phyloP scores from a whole-genome alignment of 2,113 vertebrate genomes.

The Pterophyllum scalare region DNA sequence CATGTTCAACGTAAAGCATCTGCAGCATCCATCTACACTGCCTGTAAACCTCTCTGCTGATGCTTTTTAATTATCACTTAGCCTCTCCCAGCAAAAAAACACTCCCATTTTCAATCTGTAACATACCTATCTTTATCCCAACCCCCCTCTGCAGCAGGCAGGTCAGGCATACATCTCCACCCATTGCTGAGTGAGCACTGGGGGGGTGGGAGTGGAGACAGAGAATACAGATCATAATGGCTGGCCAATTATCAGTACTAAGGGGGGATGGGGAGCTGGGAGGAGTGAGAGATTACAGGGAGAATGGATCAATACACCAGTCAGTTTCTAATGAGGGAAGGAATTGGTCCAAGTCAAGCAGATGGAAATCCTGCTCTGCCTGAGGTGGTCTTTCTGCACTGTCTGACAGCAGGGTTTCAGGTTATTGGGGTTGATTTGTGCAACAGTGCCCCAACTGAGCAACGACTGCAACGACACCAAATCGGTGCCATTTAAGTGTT shows the following conservation, averaged over 20 bases:
- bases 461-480: not conserved
- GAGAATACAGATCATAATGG: slow-evolving; percentile 69
- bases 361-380: slow-evolving; percentile 72
- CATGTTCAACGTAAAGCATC: slow-evolving; percentile 31
- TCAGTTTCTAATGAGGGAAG: slow-evolving; percentile 78
- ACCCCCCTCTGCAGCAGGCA: slow-evolving; percentile 21
- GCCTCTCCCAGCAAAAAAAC: slow-evolving; percentile 19
- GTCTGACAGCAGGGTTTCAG: slow-evolving; percentile 29
- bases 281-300: slow-evolving; percentile 69
- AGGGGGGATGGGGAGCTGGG: slow-evolving; percentile 49
- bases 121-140: slow-evolving; percentile 3
- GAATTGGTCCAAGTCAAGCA: slow-evolving; percentile 79
- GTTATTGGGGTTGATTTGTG: not conserved
- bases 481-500: slow-evolving; percentile 16
- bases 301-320: slow-evolving; percentile 80
- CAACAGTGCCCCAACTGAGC: slow-evolving; percentile 43
- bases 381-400: slow-evolving; percentile 52
- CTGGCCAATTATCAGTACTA: slow-evolving; percentile 67
- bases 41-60: slow-evolving; percentile 11
- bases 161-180: slow-evolving; percentile 56
- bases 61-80: slow-evolving; percentile 48
- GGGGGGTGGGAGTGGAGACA: slow-evolving; percentile 37
- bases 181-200: slow-evolving; percentile 59
- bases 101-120: slow-evolving; percentile 29
- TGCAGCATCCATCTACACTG: not conserved